Conservation (phyloP, 2,113 vertebrate genomes). For the Semnornis frantzii region DNA sequence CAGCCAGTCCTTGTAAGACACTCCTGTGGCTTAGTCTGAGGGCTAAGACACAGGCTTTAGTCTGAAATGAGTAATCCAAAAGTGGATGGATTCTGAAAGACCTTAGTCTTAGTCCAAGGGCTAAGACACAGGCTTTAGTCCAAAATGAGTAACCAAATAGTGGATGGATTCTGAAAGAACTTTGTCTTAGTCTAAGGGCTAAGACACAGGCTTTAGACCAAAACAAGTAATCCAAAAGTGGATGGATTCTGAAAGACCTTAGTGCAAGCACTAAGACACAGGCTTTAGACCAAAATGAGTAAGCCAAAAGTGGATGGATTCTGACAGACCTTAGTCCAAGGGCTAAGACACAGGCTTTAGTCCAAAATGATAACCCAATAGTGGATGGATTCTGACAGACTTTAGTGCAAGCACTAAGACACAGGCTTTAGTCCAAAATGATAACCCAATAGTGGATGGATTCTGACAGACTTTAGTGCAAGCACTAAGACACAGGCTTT, state of each 20-base stretch:
- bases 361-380: no score
- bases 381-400: no score
- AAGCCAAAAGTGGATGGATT: no score
- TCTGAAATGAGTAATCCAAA: not conserved
- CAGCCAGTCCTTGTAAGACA: not conserved
- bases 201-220: not conserved
- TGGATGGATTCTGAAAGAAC: slow-evolving; percentile 42
- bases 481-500: no score
- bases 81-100: slow-evolving; percentile 40
- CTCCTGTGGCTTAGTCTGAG: not conserved
- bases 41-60: not conserved
- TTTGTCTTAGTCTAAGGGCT: not conserved
- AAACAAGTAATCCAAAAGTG: not conserved
- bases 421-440: no score
- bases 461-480: no score
- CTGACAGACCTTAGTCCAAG: no score
- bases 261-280: no score
- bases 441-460: no score
- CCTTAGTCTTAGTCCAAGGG: not conserved
- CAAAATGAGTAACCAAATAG: not conserved
- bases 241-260: slow-evolving; percentile 45
- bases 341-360: no score
- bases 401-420: no score
- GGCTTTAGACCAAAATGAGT: no score
- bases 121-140: not conserved